These are phyloP conservation scores for Melieria crassipennis DNA, from an alignment of 2,888 invertebrate genomes.

Conservation along the genomic window DNA sequence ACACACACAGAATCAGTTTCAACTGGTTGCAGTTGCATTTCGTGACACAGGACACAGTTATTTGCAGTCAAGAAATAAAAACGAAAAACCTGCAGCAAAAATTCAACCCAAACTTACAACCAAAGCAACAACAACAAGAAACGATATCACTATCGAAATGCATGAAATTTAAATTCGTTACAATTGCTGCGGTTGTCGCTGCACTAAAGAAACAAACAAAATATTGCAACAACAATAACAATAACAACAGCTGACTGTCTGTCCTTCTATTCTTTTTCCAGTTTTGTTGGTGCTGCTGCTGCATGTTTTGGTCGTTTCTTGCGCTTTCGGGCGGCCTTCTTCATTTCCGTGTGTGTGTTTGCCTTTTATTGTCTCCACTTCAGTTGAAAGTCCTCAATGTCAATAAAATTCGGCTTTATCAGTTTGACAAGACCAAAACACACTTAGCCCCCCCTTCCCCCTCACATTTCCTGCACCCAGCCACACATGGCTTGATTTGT, in stretches of 20 bases:
- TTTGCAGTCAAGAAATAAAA: background rate
- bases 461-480: background rate
- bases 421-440: constrained; percentile 44
- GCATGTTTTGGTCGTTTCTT: background rate
- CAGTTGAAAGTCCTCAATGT: constrained; percentile 40
- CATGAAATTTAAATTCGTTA: too few relatives aligned
- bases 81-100: background rate
- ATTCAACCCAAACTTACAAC: background rate
- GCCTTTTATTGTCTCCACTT: constrained; percentile 7
- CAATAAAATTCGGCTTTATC: constrained; percentile 51
- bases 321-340: background rate
- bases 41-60: too few relatives aligned
- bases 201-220: too few relatives aligned
- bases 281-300: constrained; percentile 2
- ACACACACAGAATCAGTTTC: too few relatives aligned
- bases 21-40: too few relatives aligned
- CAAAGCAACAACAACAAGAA: background rate
- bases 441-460: background rate
- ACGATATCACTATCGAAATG: background rate
- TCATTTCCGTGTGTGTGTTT: background rate
- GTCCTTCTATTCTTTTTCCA: too few relatives aligned
- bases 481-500: background rate
- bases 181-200: background rate
- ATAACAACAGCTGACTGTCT: too few relatives aligned
- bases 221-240: too few relatives aligned